phyloP scores from a whole-genome alignment of 2,888 invertebrate genomes.

The Platycnemis pennipes region DNA sequence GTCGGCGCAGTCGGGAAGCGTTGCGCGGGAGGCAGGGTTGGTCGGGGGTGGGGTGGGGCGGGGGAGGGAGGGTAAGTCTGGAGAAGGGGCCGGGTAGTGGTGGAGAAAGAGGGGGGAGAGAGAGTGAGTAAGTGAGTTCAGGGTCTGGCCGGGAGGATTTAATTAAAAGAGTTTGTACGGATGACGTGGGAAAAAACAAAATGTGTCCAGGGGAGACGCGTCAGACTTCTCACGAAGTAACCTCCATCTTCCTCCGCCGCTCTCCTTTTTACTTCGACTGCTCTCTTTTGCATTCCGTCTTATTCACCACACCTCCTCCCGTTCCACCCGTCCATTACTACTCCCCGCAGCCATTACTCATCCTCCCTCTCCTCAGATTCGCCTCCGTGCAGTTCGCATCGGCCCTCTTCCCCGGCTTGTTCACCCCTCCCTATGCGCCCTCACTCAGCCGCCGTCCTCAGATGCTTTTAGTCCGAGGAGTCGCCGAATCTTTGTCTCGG shows the following conservation, averaged over 20 bases:
- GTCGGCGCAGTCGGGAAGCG: background rate
- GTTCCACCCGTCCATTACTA: background rate
- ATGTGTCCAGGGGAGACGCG: background rate
- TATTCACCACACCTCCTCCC: background rate
- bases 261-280: background rate
- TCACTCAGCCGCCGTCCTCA: background rate
- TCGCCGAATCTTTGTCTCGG: background rate
- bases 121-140: background rate
- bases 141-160: constrained; percentile 41
- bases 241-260: background rate
- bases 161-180: constrained; percentile 52
- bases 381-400: background rate
- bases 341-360: background rate
- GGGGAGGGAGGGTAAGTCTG: background rate
- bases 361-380: background rate
- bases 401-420: background rate
- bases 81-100: background rate
- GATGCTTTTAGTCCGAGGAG: background rate
- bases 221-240: constrained; percentile 42
- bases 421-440: background rate
- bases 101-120: background rate
- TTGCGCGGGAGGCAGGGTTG: background rate
- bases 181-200: constrained; percentile 43
- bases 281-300: constrained; percentile 36
- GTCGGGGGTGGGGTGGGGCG: background rate